phyloP scores from a whole-genome alignment of 2,797 vertebrate genomes.

The Neopelma chrysocephalum region DNA sequence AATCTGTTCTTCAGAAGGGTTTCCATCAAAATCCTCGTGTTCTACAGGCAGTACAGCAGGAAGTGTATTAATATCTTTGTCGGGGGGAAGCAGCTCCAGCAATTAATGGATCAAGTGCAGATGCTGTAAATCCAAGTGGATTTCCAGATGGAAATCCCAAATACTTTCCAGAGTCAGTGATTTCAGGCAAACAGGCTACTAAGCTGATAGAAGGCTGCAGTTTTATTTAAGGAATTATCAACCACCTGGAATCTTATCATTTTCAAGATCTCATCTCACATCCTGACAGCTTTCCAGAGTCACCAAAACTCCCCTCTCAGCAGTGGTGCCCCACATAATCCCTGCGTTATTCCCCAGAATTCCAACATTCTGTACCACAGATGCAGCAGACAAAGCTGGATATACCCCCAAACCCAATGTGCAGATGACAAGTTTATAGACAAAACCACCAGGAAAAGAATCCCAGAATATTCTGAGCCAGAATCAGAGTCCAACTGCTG shows the following conservation, averaged over 20 bases:
- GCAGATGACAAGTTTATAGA: background rate
- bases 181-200: background rate
- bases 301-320: background rate
- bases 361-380: background rate
- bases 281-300: background rate
- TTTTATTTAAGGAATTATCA: background rate
- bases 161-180: background rate
- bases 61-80: background rate
- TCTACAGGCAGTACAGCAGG: background rate
- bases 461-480: background rate
- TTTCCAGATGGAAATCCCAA: background rate
- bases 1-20: background rate
- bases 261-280: background rate
- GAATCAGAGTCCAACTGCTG: background rate
- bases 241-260: background rate
- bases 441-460: background rate
- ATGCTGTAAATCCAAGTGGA: background rate
- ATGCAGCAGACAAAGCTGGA: background rate
- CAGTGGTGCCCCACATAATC: background rate
- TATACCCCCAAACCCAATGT: background rate
- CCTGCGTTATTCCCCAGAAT: background rate
- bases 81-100: background rate
- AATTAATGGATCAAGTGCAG: background rate
- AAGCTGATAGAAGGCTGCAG: background rate
- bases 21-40: background rate